Evolutionary conservation across 2,888 invertebrate species (phyloP).

Genomic region (Camptogramma bilineatum): DNA sequence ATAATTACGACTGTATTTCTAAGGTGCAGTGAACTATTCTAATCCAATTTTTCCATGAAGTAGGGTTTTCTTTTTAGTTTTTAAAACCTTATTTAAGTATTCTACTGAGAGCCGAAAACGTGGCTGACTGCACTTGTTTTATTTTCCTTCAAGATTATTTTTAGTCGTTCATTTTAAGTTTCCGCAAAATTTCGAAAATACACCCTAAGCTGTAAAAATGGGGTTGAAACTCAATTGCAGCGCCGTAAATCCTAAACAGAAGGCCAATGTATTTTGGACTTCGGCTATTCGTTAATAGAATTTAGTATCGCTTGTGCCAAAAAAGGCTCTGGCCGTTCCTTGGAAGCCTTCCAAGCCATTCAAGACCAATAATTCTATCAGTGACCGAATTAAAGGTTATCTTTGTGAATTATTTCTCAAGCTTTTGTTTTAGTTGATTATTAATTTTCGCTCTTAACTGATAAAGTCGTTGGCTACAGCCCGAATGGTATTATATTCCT

Average conservation of each 20-base stretch:
- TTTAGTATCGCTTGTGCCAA: slow-evolving; percentile 50
- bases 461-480: background rate
- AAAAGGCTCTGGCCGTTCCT: slow-evolving; percentile 41
- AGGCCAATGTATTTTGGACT: slow-evolving; percentile 50
- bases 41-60: too few species aligned
- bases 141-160: slow-evolving; percentile 21
- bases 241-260: slow-evolving; percentile 31
- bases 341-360: slow-evolving; percentile 67
- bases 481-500: too few species aligned
- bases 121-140: slow-evolving; percentile 4
- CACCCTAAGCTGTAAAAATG: slow-evolving; percentile 25
- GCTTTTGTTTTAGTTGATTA: slow-evolving; percentile 18
- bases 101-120: background rate
- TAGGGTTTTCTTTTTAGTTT: too few species aligned
- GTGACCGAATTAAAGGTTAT: slow-evolving; percentile 65
- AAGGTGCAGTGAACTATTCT: too few species aligned
- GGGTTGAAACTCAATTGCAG: slow-evolving; percentile 41
- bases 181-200: slow-evolving; percentile 24
- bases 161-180: slow-evolving; percentile 17
- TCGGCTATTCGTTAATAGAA: slow-evolving; percentile 45
- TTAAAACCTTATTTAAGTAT: too few species aligned
- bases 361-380: slow-evolving; percentile 70
- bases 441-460: background rate
- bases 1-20: too few species aligned
- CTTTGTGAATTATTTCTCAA: slow-evolving; percentile 57